phyloP scores from a whole-genome alignment of 2,113 vertebrate genomes.

The Lepus timidus region DNA sequence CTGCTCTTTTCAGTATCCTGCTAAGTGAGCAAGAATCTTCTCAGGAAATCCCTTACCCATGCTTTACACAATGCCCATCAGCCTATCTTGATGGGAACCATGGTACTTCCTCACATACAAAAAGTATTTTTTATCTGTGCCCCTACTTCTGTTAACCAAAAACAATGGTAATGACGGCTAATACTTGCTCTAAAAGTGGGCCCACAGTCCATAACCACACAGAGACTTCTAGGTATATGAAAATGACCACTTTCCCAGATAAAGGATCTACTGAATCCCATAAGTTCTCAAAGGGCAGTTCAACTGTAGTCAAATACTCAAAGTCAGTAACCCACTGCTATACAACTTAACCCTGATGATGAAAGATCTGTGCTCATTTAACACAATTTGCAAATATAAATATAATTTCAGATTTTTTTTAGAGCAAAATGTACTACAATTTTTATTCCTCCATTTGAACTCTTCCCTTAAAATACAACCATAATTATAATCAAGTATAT shows the following conservation, averaged over 20 bases:
- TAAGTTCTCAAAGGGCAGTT: not conserved
- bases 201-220: not conserved
- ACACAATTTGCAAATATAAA: constrained; percentile 9
- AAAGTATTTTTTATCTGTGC: constrained; percentile 21
- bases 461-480: not conserved
- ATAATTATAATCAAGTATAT: not conserved
- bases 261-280: not conserved
- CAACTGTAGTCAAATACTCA: not conserved
- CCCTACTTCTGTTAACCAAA: not conserved
- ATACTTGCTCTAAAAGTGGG: not conserved
- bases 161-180: not conserved
- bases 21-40: not conserved
- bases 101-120: not conserved
- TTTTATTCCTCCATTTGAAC: not conserved
- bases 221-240: not conserved
- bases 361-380: not conserved
- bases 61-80: not conserved
- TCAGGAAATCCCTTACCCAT: not conserved
- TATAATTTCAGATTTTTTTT: not conserved
- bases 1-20: not conserved
- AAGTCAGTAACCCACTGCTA: not conserved
- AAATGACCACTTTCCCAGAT: not conserved
- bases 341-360: not conserved
- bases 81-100: not conserved
- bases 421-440: not conserved